These are phyloP conservation scores for Podarcis siculus DNA, from an alignment of 2,797 vertebrate genomes.

Conservation along the genomic window DNA sequence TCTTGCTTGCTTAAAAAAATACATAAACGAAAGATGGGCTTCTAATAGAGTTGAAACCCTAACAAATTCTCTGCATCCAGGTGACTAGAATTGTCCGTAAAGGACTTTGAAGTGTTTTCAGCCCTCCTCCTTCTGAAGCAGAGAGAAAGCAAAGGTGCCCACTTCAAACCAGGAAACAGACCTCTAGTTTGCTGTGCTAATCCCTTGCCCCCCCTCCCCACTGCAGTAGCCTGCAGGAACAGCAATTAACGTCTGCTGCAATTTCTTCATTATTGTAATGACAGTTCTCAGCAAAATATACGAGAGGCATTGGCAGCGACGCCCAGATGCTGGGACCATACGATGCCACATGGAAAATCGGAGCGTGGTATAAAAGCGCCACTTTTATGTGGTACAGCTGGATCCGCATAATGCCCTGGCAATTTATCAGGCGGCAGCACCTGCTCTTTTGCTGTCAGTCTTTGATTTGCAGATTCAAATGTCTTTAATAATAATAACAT, in stretches of 20 bases:
- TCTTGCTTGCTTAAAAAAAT: neutral
- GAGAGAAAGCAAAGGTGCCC: slow-evolving; percentile 29
- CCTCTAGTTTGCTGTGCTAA: slow-evolving; percentile 14
- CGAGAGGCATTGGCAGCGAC: slow-evolving; percentile 42
- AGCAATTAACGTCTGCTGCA: slow-evolving; percentile 71
- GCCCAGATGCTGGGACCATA: slow-evolving; percentile 72
- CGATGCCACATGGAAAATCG: slow-evolving; percentile 69
- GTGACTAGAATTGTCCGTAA: no score
- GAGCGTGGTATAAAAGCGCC: slow-evolving; percentile 51
- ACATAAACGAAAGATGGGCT: neutral
- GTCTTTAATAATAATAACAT: slow-evolving; percentile 72
- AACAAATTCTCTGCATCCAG: neutral
- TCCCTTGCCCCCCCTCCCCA: slow-evolving; percentile 38
- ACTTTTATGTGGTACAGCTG: slow-evolving; percentile 72
- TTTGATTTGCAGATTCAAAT: slow-evolving; percentile 72
- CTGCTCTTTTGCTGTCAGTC: slow-evolving; percentile 71
- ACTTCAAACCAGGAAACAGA: neutral
- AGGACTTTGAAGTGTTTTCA: slow-evolving; percentile 3
- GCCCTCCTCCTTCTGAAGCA: neutral
- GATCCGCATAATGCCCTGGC: slow-evolving; percentile 69
- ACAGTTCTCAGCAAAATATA: slow-evolving; percentile 71
- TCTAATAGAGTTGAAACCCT: neutral
- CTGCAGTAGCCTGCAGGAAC: slow-evolving; percentile 55
- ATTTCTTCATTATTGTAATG: slow-evolving; percentile 76
- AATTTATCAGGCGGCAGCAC: slow-evolving; percentile 72